Evolutionary conservation across 2,888 invertebrate genomes (phyloP), one percentile per base, ranked within the genome.

Genomic region (Mythimna albipuncta): DNA sequence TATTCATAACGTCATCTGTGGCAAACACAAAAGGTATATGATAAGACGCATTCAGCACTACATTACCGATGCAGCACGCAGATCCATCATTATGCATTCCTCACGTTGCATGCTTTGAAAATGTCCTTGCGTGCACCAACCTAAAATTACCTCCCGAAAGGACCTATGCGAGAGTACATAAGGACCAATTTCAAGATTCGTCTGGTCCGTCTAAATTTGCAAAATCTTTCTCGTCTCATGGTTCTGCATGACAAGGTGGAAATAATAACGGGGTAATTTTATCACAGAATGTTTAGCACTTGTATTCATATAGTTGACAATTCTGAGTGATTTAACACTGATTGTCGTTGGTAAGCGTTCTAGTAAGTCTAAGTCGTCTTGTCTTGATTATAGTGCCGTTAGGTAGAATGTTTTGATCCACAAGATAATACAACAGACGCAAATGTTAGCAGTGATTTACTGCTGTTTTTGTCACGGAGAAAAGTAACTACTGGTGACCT

Each of bases 61-160:
- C 86, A 93, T 93, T 93, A 92, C 88, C 85, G 83, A 93, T 93
- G 93, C 93, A 89, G 85, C 85, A 86, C 85, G 89, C 91, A 89
- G 89, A 91, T 90, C 88, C 90, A 89, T 91, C 91, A 91, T 92
- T 93, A 91, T 92, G 90, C 90, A 92, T 89, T 88, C 90, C 85
- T 86, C 81, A 81, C 79, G 81, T 82, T 85, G 87, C 83, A 88
- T 84, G 89, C 89, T 90, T 90, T 88, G 85, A 89, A 90, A 91
- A 91, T 91, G 92, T 92, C 91, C 91, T 92, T 91, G 90, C 85
- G 69, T 75, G 78, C 75, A 72, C 77, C 77, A 81, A 82, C 63
- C 67, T 65, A 52, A 73, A 75, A 13, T 7, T 64, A 70, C 75
- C 72, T 64, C 58, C 71, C 41, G 44, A 55, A 69, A 79, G 52